Percentiles rank a stretch among this genome's conserved stretches.
Conservation (phyloP, 2,113 vertebrate species). For the Apeltes quadracus region DNA sequence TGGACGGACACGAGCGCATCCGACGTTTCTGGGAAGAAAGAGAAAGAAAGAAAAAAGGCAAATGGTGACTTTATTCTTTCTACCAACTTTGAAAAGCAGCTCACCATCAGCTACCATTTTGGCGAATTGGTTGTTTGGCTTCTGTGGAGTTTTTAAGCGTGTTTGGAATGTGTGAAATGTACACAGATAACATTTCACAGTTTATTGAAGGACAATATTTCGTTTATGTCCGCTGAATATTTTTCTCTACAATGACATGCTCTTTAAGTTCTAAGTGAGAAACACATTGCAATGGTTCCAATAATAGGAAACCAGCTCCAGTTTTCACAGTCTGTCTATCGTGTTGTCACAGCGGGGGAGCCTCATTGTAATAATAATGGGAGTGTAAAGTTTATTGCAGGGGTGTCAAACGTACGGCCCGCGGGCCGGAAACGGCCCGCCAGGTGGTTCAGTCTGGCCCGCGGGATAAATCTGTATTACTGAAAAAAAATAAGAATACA, state of each 20-base stretch:
- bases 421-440: too few species aligned
- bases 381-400: constrained; percentile 29
- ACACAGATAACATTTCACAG: not conserved
- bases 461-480: too few species aligned
- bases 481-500: too few species aligned
- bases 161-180: constrained; percentile 33
- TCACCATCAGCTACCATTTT: not conserved
- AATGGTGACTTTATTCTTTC: not conserved
- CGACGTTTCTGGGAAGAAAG: constrained; percentile 30
- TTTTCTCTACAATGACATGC: not conserved
- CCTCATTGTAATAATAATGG: constrained; percentile 57
- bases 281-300: constrained; percentile 18
- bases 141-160: not conserved
- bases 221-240: not conserved
- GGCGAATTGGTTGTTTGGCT: constrained; percentile 10
- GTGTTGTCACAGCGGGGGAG: constrained; percentile 51
- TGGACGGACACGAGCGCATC: constrained; percentile 41
- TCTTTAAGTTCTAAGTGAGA: not conserved
- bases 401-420: too few species aligned
- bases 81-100: constrained; percentile 9
- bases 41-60: not conserved
- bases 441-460: too few species aligned
- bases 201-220: not conserved
- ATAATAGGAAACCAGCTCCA: constrained; percentile 34
- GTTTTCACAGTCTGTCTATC: constrained; percentile 43